A percentile compares a stretch with the other conserved stretches of the same genome.
Evolutionary conservation across 2,113 vertebrate species (phyloP).

Genomic region (Neomonachus schauinslandi): DNA sequence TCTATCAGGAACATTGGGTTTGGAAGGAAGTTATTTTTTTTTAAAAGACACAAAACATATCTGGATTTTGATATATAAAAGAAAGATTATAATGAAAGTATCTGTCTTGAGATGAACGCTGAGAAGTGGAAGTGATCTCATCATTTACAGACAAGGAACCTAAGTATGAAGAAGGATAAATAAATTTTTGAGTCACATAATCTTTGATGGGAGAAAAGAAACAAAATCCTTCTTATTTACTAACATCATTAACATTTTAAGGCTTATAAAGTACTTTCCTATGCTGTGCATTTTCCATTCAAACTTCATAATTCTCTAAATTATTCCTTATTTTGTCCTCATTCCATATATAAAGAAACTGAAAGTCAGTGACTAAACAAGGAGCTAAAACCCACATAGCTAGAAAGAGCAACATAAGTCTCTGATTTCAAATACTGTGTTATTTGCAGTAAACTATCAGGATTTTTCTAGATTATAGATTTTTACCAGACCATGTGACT

Average conservation of each 20-base stretch:
- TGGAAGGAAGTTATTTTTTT: slow-evolving; percentile 2
- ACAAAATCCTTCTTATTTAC: background rate
- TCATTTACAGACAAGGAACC: background rate
- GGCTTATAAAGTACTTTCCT: background rate
- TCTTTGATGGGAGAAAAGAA: background rate
- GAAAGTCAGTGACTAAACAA: slow-evolving; percentile 27
- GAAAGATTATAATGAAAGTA: background rate
- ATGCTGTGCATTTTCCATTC: background rate
- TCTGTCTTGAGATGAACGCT: background rate
- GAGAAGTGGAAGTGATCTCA: background rate
- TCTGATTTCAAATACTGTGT: background rate
- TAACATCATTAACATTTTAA: background rate
- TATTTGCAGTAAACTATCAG: background rate
- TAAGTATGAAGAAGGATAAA: background rate
- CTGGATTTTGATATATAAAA: background rate
- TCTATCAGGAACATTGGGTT: background rate
- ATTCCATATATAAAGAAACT: background rate
- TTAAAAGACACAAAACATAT: background rate
- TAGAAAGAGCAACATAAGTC: background rate
- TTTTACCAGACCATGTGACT: slow-evolving; percentile 9
- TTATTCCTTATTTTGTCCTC: background rate
- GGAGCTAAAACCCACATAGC: background rate
- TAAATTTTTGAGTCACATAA: background rate
- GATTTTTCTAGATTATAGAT: slow-evolving; percentile 17
- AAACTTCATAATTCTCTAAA: background rate